Evolutionary conservation across 2,113 vertebrate genomes (phyloP), one percentile per base, ranked within the genome.

Genomic region (Heterotis niloticus): DNA sequence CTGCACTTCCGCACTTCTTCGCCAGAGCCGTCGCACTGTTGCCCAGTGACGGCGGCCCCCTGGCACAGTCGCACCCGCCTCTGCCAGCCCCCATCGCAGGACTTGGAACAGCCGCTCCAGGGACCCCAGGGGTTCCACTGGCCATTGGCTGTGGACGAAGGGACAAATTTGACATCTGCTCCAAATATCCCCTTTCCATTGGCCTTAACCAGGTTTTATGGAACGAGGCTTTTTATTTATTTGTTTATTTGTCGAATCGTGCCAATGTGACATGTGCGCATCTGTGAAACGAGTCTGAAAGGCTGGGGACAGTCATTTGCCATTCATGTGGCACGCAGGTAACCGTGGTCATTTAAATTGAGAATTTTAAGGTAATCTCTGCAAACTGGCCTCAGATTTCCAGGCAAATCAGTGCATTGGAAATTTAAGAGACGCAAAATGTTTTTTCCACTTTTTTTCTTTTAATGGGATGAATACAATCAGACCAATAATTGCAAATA

Each of bases 61-160:
- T 99, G 98, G 83, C 98, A 99, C 81, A 95, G 94, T 23, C 98
- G 90, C 16, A 91, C 91, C 78, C 97, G 86, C 82, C 95, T 92
- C 85, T 98, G 96, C 97, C 96, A 98, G 84, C 98, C 98, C 0
- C 98, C 96, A 0, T 99, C 97, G 0, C 98, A 99, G 13, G 98
- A 99, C 78, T 96, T 98, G 10, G 98, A 99, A 84, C 98, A 99
- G 71, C 96, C 96, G 62, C 97, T 99, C 98, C 98, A 99, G 0
- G 96, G 96, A 20, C 95, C 96, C 98, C 98, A 99, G 0, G 94
- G 96, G 82, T 99, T 99, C 98, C 98, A 99, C 79, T 99, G 97
- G n/a, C 98, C 98, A 26, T 99, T 98, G 75, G 96, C 98, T 99
- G 86, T 24, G 24, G 64, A 51, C 51, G 56, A 17, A 17, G 23